Evolutionary conservation across 2,113 vertebrate genomes (phyloP).

Genomic region (Zingel zingel): DNA sequence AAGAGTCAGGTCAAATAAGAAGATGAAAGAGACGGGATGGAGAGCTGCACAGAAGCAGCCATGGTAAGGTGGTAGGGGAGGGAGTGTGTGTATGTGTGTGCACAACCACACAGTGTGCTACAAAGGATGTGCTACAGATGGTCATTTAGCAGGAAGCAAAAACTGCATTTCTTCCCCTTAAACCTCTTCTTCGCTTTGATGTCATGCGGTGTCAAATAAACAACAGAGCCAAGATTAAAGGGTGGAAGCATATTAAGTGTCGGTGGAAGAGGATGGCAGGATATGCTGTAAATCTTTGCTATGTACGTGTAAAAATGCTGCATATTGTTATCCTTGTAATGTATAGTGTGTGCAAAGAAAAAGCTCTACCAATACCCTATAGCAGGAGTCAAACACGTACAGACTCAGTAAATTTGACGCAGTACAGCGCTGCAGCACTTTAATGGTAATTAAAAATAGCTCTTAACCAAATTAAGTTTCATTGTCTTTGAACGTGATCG

Average conservation of each 20-base stretch:
- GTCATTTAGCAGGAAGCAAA: constrained; percentile 49
- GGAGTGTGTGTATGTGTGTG: not conserved
- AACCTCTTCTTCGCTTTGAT: constrained; percentile 53
- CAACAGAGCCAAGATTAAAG: constrained; percentile 42
- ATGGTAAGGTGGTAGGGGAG: constrained; percentile 7
- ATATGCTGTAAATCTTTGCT: constrained; percentile 17
- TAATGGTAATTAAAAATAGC: constrained; percentile 28
- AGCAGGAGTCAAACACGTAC: not conserved
- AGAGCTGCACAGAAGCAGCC: constrained; percentile 36
- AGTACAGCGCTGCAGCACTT: not conserved
- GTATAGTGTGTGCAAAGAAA: not conserved
- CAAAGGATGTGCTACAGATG: constrained; percentile 18
- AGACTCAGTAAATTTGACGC: not conserved
- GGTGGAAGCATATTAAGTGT: not conserved
- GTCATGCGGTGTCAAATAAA: constrained; percentile 41
- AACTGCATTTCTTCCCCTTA: constrained; percentile 38
- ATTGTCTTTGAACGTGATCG: not conserved
- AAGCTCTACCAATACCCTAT: not conserved
- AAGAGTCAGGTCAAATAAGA: constrained; percentile 56
- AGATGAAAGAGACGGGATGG: constrained; percentile 60
- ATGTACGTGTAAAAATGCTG: constrained; percentile 11
- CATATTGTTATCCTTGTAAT: not conserved
- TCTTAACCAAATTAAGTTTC: constrained; percentile 10
- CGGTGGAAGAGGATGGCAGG: constrained; percentile 12
- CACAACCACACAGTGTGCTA: constrained; percentile 30